These are phyloP conservation scores for Heterodera carotae DNA, from an alignment of 1,140 invertebrate genomes.

Conservation along the genomic window DNA sequence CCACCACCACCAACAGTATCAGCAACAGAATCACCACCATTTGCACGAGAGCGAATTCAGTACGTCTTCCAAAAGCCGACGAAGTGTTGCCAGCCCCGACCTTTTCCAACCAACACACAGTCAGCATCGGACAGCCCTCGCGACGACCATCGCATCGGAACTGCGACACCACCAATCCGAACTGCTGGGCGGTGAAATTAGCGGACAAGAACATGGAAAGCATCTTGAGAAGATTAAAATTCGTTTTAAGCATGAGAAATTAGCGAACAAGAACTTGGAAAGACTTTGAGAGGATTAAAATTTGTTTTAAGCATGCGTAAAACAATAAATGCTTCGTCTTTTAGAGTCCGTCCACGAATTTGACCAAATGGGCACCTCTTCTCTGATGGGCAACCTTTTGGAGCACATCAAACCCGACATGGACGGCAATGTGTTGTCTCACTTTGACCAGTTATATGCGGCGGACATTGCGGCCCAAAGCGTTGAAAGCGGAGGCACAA, in stretches of 20 bases:
- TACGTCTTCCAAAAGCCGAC: slow-evolving; percentile 5
- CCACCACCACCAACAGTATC: slow-evolving; percentile 3
- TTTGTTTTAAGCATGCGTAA: no score
- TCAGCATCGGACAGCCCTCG: background rate
- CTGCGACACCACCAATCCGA: slow-evolving; percentile 21
- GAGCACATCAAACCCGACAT: slow-evolving; percentile 18
- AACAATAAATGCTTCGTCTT: background rate
- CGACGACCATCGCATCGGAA: slow-evolving; percentile 13
- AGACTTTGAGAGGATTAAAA: no score
- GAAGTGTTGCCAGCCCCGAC: slow-evolving; percentile 13
- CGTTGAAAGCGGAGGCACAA: background rate
- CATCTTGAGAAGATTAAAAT: background rate
- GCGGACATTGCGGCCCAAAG: background rate
- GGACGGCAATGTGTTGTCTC: slow-evolving; percentile 5
- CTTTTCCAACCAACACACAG: background rate
- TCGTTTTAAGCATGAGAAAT: no score
- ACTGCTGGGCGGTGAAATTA: slow-evolving; percentile 13
- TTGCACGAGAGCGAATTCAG: slow-evolving; percentile 18
- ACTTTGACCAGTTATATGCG: slow-evolving; percentile 20
- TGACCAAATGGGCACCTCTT: slow-evolving; percentile 14
- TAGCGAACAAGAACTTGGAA: no score
- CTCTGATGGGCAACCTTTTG: slow-evolving; percentile 15
- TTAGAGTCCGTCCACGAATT: slow-evolving; percentile 7
- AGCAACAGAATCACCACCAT: slow-evolving; percentile 15
- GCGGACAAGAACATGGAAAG: slow-evolving; percentile 6